Evolutionary conservation across 2,113 vertebrate species (phyloP), one percentile per base, ranked within the genome.

Genomic region (Eptesicus fuscus): DNA sequence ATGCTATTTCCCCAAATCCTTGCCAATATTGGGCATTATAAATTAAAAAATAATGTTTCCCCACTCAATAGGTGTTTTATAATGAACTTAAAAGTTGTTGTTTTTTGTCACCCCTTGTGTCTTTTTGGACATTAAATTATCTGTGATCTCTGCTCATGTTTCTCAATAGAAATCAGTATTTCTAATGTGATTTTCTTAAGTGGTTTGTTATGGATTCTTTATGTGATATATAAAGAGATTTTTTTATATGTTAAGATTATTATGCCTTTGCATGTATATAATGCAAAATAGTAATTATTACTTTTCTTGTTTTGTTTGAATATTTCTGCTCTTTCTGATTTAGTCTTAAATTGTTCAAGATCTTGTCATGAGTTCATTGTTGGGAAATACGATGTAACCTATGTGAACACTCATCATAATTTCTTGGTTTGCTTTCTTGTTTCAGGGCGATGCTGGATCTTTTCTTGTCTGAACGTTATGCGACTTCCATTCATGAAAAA

Each of bases 401-500:
- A 0, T 92, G 63, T 96, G 42, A 94, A 85, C 8, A 89, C 7
- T 89, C 47, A 85, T 70, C 47, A n/a, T 82, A 59, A 84, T 92
- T 80, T 96, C 56, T 92, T 83, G 77, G 30, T 96, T 90, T 97
- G 91, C 94, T 97, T 97, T 98, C 93, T 95, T 37, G 5, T 98
- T 96, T 80, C 87, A 99, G 99, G 99, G 97, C 99, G 99, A 97
- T 99, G 99, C 98, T 99, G 99, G 99, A 99, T 99, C 97, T 99
- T 99, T 96, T 99, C 99, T 93, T 99, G 99, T 97, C 99, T 99
- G 98, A 99, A 99, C 70, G 99, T 99, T 88, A 99, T 99, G 99
- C 99, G 99, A 96, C 99, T 99, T 98, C 99, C 99, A 59, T 99
- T 99, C 98, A 99, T 99, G 99, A 99, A 99, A 98, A 99, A 99